Evolutionary conservation across 2,797 vertebrate species (phyloP).

Genomic region (Ciconia nigra): DNA sequence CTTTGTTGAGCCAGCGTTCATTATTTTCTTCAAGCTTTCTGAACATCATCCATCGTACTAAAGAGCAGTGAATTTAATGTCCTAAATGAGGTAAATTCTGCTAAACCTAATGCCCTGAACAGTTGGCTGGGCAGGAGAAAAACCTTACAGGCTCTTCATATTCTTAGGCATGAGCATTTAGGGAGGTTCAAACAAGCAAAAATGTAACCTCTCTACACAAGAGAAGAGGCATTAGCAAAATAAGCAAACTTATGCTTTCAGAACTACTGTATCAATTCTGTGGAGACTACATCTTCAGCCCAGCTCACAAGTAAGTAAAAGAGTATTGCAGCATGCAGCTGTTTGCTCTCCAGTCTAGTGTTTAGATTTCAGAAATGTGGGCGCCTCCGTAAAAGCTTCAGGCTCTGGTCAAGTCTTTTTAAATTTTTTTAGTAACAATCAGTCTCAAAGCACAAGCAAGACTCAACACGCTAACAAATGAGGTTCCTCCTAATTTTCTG

Average conservation of each 20-base stretch:
- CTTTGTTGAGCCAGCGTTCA: not conserved
- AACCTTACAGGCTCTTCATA: not conserved
- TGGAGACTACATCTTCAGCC: not conserved
- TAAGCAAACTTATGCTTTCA: not conserved
- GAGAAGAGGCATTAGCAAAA: not conserved
- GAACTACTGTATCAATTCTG: not conserved
- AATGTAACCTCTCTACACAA: not conserved
- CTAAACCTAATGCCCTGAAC: not conserved
- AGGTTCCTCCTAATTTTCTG: not conserved
- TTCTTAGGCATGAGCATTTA: not conserved
- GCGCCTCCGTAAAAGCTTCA: not conserved
- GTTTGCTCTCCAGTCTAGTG: not conserved
- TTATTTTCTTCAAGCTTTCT: not conserved
- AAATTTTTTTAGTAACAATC: not conserved
- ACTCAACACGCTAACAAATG: not conserved
- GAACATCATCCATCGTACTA: not conserved
- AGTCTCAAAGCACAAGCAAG: not conserved
- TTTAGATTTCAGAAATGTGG: not conserved
- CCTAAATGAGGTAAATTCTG: not conserved
- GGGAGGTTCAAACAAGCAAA: not conserved
- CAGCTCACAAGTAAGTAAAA: not conserved
- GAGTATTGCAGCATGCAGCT: not conserved
- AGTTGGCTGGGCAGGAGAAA: not conserved
- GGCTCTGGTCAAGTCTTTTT: not conserved
- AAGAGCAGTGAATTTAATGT: not conserved